Conservation (phyloP, 1,140 invertebrate genomes). For the Leptinotarsa texana region DNA sequence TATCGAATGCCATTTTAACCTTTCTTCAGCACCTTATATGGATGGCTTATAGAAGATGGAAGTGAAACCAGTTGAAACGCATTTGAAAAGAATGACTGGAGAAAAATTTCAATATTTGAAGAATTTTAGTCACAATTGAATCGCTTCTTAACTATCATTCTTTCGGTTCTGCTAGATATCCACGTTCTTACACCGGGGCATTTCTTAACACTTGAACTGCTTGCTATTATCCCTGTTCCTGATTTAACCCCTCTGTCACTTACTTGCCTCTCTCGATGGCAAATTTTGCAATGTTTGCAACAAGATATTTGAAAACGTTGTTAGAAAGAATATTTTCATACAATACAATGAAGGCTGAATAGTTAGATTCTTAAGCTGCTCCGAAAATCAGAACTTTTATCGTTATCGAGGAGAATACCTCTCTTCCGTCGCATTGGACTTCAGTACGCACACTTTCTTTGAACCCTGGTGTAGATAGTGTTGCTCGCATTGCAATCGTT, state of each 20-base stretch:
- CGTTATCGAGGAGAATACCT: background rate
- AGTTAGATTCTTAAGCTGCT: background rate
- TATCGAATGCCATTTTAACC: background rate
- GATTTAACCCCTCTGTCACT: background rate
- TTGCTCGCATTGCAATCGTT: too few species aligned
- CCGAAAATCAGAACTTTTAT: background rate
- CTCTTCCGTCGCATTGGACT: too few species aligned
- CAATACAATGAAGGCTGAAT: background rate
- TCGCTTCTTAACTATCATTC: background rate
- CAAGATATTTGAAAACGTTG: background rate
- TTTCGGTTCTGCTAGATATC: background rate
- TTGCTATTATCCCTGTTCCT: background rate
- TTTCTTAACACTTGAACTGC: background rate
- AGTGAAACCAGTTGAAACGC: background rate
- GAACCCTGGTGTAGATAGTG: too few species aligned
- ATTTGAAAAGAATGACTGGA: background rate
- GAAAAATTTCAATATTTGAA: background rate
- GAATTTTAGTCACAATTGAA: background rate
- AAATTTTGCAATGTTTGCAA: background rate
- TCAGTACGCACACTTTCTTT: too few species aligned
- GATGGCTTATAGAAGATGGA: background rate
- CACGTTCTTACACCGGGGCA: background rate
- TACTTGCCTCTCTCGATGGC: background rate
- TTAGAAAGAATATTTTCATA: background rate
- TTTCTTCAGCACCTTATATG: background rate